Conservation (phyloP, 2,113 vertebrate species). For the Pseudonaja textilis region DNA sequence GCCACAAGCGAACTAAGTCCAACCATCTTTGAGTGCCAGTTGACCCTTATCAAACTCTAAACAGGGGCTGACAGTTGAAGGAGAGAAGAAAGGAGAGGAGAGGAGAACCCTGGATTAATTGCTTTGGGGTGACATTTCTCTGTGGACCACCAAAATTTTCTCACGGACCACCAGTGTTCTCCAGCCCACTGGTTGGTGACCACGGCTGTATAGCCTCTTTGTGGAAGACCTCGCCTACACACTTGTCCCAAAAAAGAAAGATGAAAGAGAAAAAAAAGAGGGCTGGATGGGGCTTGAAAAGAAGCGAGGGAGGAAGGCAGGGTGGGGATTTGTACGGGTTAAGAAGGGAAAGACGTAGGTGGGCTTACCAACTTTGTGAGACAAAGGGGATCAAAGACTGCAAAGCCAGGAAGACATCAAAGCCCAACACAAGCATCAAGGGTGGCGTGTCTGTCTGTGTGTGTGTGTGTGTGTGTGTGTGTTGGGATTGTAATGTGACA, state of each 20-base stretch:
- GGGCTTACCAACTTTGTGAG: conserved; percentile 68
- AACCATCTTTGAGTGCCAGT: no score
- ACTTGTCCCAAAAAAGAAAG: conserved; percentile 63
- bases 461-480: conserved; percentile 20
- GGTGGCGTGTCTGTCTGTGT: neutral
- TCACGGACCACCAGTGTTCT: no score
- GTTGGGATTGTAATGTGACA: conserved; percentile 64
- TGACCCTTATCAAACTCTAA: no score
- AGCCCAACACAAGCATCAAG: conserved; percentile 61
- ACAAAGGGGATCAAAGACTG: conserved; percentile 68
- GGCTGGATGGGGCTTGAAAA: conserved; percentile 58
- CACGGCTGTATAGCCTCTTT: conserved; percentile 53
- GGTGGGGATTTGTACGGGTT: conserved; percentile 24
- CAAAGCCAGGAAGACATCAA: conserved; percentile 63
- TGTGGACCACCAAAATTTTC: no score
- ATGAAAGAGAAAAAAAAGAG: conserved; percentile 63
- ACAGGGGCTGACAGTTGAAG: no score
- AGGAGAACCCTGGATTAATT: no score
- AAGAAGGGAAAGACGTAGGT: conserved; percentile 56
- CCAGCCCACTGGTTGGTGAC: no score
- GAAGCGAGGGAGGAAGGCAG: conserved; percentile 29
- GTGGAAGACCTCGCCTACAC: conserved; percentile 59
- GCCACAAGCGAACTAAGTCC: no score
- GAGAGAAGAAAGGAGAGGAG: no score
- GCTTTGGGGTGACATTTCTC: no score